These are phyloP conservation scores for Sander vitreus DNA, from an alignment of 2,113 vertebrate genomes.

Conservation along the genomic window DNA sequence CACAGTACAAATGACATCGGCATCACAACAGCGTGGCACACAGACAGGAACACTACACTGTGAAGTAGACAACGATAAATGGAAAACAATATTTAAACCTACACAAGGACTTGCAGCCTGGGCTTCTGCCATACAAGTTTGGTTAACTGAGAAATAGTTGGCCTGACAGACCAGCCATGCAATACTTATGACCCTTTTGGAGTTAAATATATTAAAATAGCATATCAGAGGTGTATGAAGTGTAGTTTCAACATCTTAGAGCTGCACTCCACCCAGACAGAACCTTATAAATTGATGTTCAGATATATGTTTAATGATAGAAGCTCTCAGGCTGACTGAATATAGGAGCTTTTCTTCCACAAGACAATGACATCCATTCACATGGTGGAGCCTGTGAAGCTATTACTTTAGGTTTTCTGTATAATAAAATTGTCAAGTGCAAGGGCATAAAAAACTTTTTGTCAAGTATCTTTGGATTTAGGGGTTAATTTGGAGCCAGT, in stretches of 20 bases:
- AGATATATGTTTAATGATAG: slow-evolving; percentile 43
- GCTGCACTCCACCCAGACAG: slow-evolving; percentile 2
- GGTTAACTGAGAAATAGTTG: slow-evolving; percentile 3
- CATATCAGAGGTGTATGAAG: neutral
- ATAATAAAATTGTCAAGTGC: slow-evolving; percentile 50
- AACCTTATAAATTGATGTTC: slow-evolving; percentile 39
- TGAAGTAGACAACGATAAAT: slow-evolving; percentile 58
- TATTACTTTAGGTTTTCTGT: slow-evolving; percentile 41
- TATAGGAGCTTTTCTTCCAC: slow-evolving; percentile 34
- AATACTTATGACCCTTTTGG: neutral
- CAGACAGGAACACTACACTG: slow-evolving; percentile 16
- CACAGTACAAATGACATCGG: slow-evolving; percentile 11
- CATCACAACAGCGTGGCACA: slow-evolving; percentile 20
- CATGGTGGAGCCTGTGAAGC: slow-evolving; percentile 39
- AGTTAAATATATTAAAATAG: slow-evolving; percentile 1
- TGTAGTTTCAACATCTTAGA: slow-evolving; percentile 6
- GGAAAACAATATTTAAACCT: slow-evolving; percentile 23
- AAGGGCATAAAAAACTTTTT: slow-evolving; percentile 45
- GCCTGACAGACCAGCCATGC: neutral
- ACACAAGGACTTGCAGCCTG: slow-evolving; percentile 45
- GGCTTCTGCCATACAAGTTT: slow-evolving; percentile 29
- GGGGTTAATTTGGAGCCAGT: neutral
- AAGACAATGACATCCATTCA: slow-evolving; percentile 40
- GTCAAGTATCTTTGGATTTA: slow-evolving; percentile 46
- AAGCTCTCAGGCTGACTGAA: slow-evolving; percentile 37